phyloP scores from a whole-genome alignment of 1,140 invertebrate genomes.

The Linepithema humile region DNA sequence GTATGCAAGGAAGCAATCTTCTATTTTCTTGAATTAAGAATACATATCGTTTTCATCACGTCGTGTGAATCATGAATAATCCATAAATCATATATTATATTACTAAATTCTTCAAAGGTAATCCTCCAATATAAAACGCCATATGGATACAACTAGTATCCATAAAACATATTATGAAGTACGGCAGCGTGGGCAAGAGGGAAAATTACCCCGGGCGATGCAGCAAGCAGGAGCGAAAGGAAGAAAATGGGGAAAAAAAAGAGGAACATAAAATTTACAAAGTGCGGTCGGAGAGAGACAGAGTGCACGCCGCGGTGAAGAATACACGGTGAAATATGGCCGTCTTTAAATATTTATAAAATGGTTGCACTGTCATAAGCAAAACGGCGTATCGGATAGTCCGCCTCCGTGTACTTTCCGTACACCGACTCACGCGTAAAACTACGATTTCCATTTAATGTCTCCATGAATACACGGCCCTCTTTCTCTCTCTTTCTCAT shows the following conservation, averaged over 20 bases:
- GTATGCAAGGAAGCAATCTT: not conserved
- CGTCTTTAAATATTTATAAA: constrained; percentile 75
- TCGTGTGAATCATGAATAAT: not conserved
- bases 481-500: not conserved
- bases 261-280: constrained; percentile 19
- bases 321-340: constrained; percentile 50
- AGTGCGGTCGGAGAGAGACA: not conserved
- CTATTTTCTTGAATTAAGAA: not conserved
- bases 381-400: constrained; percentile 62
- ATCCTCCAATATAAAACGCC: not conserved
- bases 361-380: constrained; percentile 69
- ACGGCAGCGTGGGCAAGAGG: not conserved
- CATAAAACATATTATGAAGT: constrained; percentile 27
- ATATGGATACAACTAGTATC: not conserved
- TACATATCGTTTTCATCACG: not conserved
- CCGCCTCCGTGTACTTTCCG: constrained; percentile 10
- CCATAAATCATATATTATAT: not conserved
- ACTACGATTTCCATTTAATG: constrained; percentile 77
- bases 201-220: constrained; percentile 25
- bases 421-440: constrained; percentile 63
- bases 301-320: not conserved
- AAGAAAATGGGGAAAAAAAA: not conserved
- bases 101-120: not conserved
- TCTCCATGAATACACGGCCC: constrained; percentile 70
- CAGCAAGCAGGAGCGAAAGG: not conserved